Evolutionary conservation across 2,888 invertebrate species (phyloP), one percentile per base, ranked within the genome.

Genomic region (Euspilapteryx auroguttella): DNA sequence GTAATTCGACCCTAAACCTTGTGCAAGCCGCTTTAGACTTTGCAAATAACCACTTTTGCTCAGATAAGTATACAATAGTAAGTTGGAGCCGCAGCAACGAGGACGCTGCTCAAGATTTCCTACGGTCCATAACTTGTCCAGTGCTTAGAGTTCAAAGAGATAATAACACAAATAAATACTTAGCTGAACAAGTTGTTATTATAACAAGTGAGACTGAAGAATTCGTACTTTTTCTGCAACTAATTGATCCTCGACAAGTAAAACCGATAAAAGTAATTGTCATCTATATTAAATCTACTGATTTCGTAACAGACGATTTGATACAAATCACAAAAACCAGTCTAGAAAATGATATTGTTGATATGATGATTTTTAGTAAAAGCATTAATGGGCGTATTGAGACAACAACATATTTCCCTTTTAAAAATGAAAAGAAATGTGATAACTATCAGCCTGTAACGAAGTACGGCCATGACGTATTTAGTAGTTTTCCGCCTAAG

Each of bases 351-450:
- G 55, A 57, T 31, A 36, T 62, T 5, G 39, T 42, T n/a, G 47
- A 64, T 27, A 39, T 65, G 14, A 36, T 61, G 5, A 35, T 57
- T 27, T 17, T 62, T 31, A 49, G 41, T 30, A 25, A 34, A 11
- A 9, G 37, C 25, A 10, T 31, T 4, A 26, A 35, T 7, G 35
- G 41, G 2, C 34, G 40, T 29, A 33, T 52, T 4, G 36, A 30
- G 3, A 10, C 53, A 2, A 42, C 45, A 3, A 62, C 62, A 1
- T 62, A 49, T 35, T 46, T 44, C 31, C 65, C 65, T 3, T 55
- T 54, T n/a, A n/a, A n/a, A 27, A 41, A 34, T 6, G 34, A 43
- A 3, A 45, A 43, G 9, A 32, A 32, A 10, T 66, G 65, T 37
- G 43, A 35, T 2, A 45, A 59, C 29, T 38, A 37, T 12, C 39